Conservation (phyloP, 2,888 invertebrate species). For the Patella ulyssiponensis region DNA sequence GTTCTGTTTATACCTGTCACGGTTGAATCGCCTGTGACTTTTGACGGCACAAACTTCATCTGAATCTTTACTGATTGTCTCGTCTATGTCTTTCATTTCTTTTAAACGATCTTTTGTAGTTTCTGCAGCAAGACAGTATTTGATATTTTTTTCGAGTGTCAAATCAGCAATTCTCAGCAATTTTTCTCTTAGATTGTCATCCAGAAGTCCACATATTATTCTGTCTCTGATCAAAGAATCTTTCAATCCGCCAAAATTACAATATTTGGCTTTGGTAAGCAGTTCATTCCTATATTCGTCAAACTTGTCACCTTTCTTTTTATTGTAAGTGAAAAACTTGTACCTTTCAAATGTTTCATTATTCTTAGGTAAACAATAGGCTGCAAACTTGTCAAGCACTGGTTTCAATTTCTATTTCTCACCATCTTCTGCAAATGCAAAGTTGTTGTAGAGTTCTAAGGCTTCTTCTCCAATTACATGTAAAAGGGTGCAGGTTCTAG, state of each 20-base stretch:
- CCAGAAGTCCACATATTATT: constrained; percentile 10
- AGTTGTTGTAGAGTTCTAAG: too few species aligned
- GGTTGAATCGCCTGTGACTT: too few species aligned
- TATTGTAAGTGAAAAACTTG: neutral
- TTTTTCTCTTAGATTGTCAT: neutral
- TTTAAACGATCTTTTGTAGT: too few species aligned
- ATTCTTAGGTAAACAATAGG: constrained; percentile 8
- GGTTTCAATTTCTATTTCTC: neutral
- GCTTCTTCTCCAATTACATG: too few species aligned
- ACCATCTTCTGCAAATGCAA: too few species aligned
- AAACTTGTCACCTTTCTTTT: neutral
- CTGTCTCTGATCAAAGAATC: constrained; percentile 7
- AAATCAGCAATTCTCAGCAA: constrained; percentile 6
- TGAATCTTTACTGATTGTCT: too few species aligned
- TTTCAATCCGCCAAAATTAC: constrained; percentile 12
- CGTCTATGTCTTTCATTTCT: too few species aligned
- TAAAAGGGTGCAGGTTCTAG: too few species aligned
- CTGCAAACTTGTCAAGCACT: constrained; percentile 12
- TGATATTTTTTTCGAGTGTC: neutral
- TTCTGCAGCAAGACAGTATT: too few species aligned
- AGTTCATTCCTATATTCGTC: neutral
- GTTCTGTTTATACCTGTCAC: too few species aligned
- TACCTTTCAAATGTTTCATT: constrained; percentile 14
- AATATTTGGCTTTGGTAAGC: neutral
- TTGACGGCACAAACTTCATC: too few species aligned